A percentile compares a stretch with the other conserved stretches of the same genome.
These are phyloP conservation scores for Neria commutata DNA, from an alignment of 2,888 invertebrate species.

Conservation along the genomic window DNA sequence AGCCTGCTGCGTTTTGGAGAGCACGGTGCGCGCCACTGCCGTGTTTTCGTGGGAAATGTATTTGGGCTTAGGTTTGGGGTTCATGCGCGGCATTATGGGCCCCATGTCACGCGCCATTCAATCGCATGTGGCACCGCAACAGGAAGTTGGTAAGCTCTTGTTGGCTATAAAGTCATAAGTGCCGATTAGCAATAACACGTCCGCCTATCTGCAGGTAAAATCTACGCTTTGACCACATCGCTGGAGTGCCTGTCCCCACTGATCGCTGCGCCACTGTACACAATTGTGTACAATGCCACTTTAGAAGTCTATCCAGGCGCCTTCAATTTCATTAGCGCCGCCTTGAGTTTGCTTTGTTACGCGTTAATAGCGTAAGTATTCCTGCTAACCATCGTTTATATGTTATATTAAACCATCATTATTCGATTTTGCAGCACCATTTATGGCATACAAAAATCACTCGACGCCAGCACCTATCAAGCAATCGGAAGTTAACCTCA, in stretches of 20 bases:
- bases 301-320: constrained; percentile 65
- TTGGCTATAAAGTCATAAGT: background rate
- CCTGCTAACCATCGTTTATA: background rate
- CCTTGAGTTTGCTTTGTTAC: constrained; percentile 61
- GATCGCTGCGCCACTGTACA: constrained; percentile 69
- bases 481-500: constrained; percentile 54
- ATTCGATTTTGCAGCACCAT: constrained; percentile 44
- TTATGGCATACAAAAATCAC: constrained; percentile 56
- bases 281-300: constrained; percentile 67
- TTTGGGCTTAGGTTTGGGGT: constrained; percentile 51
- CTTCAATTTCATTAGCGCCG: constrained; percentile 67
- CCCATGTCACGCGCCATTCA: constrained; percentile 61
- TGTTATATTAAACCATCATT: constrained; percentile 3
- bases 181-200: background rate
- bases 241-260: constrained; percentile 71
- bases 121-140: constrained; percentile 55
- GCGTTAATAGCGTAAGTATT: constrained; percentile 65
- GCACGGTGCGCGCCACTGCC: constrained; percentile 58
- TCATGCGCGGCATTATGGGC: constrained; percentile 54
- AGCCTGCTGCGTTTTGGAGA: constrained; percentile 54
- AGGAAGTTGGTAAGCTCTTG: constrained; percentile 58
- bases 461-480: constrained; percentile 45
- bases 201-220: constrained; percentile 62
- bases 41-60: constrained; percentile 54
- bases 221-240: constrained; percentile 72